Evolutionary conservation across 2,888 invertebrate genomes (phyloP).

Genomic region (Lochmaea capreae): DNA sequence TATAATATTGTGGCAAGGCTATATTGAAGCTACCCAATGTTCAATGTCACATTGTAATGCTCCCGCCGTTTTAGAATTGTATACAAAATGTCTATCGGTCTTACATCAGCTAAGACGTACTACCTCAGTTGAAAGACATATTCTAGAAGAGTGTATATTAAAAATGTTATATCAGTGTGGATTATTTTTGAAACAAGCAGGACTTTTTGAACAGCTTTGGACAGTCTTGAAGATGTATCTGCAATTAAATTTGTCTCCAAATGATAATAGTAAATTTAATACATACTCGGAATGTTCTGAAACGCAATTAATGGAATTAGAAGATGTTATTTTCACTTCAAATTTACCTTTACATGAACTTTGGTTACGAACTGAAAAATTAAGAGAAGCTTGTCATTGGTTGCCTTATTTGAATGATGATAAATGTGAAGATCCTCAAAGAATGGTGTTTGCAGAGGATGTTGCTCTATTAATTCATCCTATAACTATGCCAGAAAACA

Average conservation of each 20-base stretch:
- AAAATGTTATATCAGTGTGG: conserved; percentile 69
- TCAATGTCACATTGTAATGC: conserved; percentile 75
- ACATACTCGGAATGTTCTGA: conserved; percentile 61
- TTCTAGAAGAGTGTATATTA: conserved; percentile 63
- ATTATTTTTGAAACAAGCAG: conserved; percentile 76
- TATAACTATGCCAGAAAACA: conserved; percentile 69
- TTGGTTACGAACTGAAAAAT: conserved; percentile 80
- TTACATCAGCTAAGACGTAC: conserved; percentile 64
- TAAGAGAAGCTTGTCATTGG: conserved; percentile 80
- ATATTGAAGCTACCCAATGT: conserved; percentile 68
- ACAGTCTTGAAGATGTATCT: conserved; percentile 76
- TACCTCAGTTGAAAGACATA: conserved; percentile 58
- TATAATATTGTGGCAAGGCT: conserved; percentile 68
- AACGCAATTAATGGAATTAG: conserved; percentile 69
- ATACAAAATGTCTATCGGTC: conserved; percentile 66
- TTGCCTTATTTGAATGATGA: conserved; percentile 67
- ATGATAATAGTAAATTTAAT: conserved; percentile 52
- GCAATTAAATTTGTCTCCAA: conserved; percentile 72
- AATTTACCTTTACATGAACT: conserved; percentile 79
- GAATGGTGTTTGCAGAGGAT: conserved; percentile 74
- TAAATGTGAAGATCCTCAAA: conserved; percentile 73
- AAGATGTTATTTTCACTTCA: conserved; percentile 71
- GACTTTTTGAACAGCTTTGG: conserved; percentile 81
- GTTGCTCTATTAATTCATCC: conserved; percentile 78
- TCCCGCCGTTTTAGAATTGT: conserved; percentile 70